Evolutionary conservation across 2,888 invertebrate species (phyloP).

Genomic region (Rhingia campestris): DNA sequence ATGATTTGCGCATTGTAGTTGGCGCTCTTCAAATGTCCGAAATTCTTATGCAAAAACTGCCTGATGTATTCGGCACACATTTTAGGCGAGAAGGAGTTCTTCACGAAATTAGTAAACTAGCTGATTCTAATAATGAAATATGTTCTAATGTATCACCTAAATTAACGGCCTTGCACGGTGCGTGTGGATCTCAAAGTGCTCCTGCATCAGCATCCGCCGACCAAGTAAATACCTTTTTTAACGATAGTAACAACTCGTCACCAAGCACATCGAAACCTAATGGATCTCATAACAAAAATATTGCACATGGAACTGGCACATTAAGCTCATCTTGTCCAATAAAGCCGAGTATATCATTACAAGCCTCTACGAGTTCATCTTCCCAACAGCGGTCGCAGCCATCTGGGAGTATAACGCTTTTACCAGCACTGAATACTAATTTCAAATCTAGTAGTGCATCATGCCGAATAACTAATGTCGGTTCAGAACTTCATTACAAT

Average conservation of each 20-base stretch:
- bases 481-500: constrained; percentile 59
- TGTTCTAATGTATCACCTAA: constrained; percentile 85
- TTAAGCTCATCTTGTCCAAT: constrained; percentile 76
- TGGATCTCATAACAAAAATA: constrained; percentile 78
- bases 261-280: constrained; percentile 79
- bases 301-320: constrained; percentile 80
- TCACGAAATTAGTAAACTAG: constrained; percentile 90
- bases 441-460: constrained; percentile 42
- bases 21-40: constrained; percentile 98
- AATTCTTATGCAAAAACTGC: constrained; percentile 97
- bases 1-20: constrained; percentile 97
- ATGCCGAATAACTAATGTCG: constrained; percentile 1
- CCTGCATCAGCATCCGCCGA: constrained; percentile 80
- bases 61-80: constrained; percentile 96
- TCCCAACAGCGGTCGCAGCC: constrained; percentile 73
- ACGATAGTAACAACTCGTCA: constrained; percentile 78
- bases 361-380: constrained; percentile 73
- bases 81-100: constrained; percentile 99
- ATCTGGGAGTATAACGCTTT: constrained; percentile 49
- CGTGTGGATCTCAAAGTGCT: constrained; percentile 79
- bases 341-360: constrained; percentile 76
- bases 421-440: constrained; percentile 63
- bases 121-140: constrained; percentile 87
- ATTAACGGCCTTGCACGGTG: constrained; percentile 80
- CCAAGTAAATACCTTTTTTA: constrained; percentile 81